Evolutionary conservation across 1,140 invertebrate genomes (phyloP), one percentile per base, ranked within the genome.

Genomic region (Platyura marginata): DNA sequence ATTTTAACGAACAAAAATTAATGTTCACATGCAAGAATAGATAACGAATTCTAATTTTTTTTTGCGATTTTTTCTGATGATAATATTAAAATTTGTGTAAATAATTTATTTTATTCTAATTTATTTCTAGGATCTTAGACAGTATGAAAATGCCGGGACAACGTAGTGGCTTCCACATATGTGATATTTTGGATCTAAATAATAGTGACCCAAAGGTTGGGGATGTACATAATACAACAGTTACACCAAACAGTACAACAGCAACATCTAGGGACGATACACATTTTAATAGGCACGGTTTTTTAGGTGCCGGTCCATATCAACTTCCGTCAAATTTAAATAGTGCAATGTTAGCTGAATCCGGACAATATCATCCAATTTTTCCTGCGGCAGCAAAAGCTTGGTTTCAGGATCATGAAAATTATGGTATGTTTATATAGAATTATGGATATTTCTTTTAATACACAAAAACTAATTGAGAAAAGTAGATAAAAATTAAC

Each of bases 81-180:
- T 8, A 10, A 10, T 15, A 35, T 10, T 35, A 35, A 35, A 35
- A 60, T 16, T n/a, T n/a, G n/a, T n/a, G 9, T 40, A 33, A 41
- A 23, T 40, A 21, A 38, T 19, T 42, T 18, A 16, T 18, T 13
- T 40, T 32, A 29, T 43, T 43, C 41, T 51, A 34, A 46, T 53
- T 51, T 56, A 49, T 16, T 63, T 65, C 6, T 61, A 77, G 74
- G 42, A 61, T 77, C 22, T 53, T 77, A 53, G 74, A 77, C 50
- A 74, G 69, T 48, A 76, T 77, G 67, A 78, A 77, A 61, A 69
- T 74, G 60, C 70, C 71, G 0, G 68, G 67, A 5, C 43, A 47
- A 21, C 48, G 47, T 16, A 54, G 46, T 21, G 66, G 72, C 21
- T 77, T 77, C 45, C 70, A 74, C 42, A 76, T 77, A 40, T 70